Evolutionary conservation across 2,113 vertebrate genomes (phyloP).

Genomic region (Microcebus griseorufus): DNA sequence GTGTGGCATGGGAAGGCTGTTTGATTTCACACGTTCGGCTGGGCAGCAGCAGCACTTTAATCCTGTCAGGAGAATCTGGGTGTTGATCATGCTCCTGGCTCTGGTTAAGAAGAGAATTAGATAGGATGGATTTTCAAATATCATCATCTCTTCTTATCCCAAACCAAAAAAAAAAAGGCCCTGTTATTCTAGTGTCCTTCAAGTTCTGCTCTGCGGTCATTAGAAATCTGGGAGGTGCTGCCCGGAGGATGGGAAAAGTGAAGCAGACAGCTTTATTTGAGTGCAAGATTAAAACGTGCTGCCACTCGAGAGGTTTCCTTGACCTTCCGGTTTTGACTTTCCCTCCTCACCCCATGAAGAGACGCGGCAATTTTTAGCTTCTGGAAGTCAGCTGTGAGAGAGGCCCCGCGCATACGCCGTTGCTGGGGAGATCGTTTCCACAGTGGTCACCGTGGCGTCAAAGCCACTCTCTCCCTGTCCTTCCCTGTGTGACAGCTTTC

Average conservation of each 20-base stretch:
- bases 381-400: not conserved
- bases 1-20: not conserved
- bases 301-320: not conserved
- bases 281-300: not conserved
- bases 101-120: not conserved
- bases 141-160: not conserved
- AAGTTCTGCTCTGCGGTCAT: not conserved
- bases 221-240: not conserved
- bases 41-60: not conserved
- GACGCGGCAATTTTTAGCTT: not conserved
- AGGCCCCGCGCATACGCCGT: not conserved
- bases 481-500: not conserved
- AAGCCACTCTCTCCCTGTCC: not conserved
- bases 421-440: not conserved
- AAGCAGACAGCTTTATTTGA: not conserved
- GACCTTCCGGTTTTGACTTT: not conserved
- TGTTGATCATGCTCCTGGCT: not conserved
- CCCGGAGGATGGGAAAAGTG: not conserved
- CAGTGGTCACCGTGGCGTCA: not conserved
- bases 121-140: not conserved
- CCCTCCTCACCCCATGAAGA: not conserved
- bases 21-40: not conserved
- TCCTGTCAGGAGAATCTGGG: not conserved
- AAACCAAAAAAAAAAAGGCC: not conserved
- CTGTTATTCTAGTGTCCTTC: not conserved